phyloP scores from a whole-genome alignment of 2,888 invertebrate species.

The Hoplodrina blanda region DNA sequence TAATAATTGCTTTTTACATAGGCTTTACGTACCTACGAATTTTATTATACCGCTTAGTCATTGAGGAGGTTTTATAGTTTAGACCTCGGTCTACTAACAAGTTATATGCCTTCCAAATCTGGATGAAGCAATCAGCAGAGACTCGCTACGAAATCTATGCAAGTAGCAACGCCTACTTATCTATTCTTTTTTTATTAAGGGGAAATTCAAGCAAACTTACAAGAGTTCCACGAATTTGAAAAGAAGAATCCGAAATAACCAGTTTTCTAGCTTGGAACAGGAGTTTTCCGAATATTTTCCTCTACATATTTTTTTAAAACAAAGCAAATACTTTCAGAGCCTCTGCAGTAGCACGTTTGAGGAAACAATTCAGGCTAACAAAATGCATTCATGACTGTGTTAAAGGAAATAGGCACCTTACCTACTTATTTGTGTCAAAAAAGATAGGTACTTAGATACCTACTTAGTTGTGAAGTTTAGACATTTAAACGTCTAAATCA shows the following conservation, averaged over 20 bases:
- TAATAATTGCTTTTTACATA: background rate
- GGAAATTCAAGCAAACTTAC: too few species aligned
- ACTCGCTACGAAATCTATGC: background rate
- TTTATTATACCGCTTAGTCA: background rate
- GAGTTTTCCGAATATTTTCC: too few species aligned
- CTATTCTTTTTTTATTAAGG: too few species aligned
- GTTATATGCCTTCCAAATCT: background rate
- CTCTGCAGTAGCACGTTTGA: too few species aligned
- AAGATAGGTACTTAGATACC: background rate
- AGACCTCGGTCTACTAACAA: background rate
- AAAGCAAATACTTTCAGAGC: too few species aligned
- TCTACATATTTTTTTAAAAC: too few species aligned
- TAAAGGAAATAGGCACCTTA: background rate
- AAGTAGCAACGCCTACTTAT: background rate
- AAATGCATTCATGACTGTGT: conserved; percentile 8
- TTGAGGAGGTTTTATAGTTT: background rate
- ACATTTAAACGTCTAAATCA: background rate
- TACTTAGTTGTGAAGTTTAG: background rate
- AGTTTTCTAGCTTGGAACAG: too few species aligned
- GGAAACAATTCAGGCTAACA: too few species aligned
- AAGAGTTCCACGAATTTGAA: too few species aligned
- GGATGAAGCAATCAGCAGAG: background rate
- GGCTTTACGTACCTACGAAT: background rate
- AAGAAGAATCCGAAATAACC: too few species aligned
- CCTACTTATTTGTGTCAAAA: background rate